Conservation (phyloP, 2,113 vertebrate genomes). For the Lichenostomus cassidix region DNA sequence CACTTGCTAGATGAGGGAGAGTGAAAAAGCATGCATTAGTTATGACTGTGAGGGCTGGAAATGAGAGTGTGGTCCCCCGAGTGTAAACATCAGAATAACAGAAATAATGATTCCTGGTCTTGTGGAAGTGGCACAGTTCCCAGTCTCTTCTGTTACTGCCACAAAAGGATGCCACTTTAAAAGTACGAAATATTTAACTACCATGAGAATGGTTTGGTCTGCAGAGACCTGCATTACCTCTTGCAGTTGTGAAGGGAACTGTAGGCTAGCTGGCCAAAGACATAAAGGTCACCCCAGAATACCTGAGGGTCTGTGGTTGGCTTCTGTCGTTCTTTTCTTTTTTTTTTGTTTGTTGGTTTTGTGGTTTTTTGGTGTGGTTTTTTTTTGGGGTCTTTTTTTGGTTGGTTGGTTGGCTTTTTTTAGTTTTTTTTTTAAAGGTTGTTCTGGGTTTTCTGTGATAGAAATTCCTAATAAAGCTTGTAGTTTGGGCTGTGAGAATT, state of each 20-base stretch:
- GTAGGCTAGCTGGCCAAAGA: not conserved
- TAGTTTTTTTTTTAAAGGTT: not conserved
- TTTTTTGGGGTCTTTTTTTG: no score
- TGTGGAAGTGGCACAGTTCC: not conserved
- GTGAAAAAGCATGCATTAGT: not conserved
- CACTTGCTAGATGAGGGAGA: not conserved
- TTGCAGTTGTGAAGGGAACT: accelerated
- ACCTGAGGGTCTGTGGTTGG: not conserved
- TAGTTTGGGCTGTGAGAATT: not conserved
- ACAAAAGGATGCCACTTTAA: not conserved
- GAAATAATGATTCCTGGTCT: not conserved
- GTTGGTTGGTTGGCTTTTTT: no score
- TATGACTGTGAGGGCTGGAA: not conserved
- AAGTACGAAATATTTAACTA: not conserved
- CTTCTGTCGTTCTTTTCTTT: not conserved
- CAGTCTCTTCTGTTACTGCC: not conserved
- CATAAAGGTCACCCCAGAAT: not conserved
- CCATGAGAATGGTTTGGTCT: not conserved
- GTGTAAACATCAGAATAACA: not conserved
- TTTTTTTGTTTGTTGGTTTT: no score
- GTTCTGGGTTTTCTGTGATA: not conserved
- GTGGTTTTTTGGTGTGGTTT: no score
- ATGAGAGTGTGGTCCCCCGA: not conserved
- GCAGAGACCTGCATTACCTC: not conserved
- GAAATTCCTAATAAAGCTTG: not conserved